phyloP scores from a whole-genome alignment of 2,888 invertebrate species.

The Parascotia fuliginaria region DNA sequence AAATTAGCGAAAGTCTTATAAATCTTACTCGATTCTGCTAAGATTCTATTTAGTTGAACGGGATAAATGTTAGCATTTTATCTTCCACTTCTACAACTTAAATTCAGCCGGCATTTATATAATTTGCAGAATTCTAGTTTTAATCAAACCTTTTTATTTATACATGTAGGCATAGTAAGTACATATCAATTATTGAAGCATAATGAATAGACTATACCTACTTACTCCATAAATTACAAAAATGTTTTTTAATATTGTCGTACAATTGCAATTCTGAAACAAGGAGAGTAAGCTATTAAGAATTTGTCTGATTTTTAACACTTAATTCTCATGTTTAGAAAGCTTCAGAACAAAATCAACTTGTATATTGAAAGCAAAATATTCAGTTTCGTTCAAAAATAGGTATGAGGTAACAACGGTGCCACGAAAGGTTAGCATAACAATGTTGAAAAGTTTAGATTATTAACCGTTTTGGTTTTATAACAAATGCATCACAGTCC shows the following conservation, averaged over 20 bases:
- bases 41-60: neutral
- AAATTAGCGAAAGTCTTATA: neutral
- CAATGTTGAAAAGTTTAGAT: neutral
- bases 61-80: neutral
- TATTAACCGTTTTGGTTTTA: neutral
- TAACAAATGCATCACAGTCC: neutral
- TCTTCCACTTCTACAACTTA: neutral
- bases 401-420: neutral
- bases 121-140: too few species aligned
- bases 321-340: slow-evolving; percentile 8
- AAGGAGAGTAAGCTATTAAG: too few species aligned
- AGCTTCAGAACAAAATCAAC: slow-evolving; percentile 20
- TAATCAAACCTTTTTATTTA: too few species aligned
- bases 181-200: too few species aligned
- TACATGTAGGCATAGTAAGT: too few species aligned
- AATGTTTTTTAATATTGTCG: too few species aligned
- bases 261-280: too few species aligned
- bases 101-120: too few species aligned
- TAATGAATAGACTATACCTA: too few species aligned
- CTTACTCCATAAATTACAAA: too few species aligned
- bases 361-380: slow-evolving; percentile 21
- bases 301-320: too few species aligned
- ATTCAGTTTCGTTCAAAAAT: slow-evolving; percentile 15
- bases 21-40: neutral
- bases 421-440: neutral